Percentiles rank a stretch among this genome's conserved stretches.
Conservation (phyloP, 2,888 invertebrate genomes). For the Coelogynopora nodosa region DNA sequence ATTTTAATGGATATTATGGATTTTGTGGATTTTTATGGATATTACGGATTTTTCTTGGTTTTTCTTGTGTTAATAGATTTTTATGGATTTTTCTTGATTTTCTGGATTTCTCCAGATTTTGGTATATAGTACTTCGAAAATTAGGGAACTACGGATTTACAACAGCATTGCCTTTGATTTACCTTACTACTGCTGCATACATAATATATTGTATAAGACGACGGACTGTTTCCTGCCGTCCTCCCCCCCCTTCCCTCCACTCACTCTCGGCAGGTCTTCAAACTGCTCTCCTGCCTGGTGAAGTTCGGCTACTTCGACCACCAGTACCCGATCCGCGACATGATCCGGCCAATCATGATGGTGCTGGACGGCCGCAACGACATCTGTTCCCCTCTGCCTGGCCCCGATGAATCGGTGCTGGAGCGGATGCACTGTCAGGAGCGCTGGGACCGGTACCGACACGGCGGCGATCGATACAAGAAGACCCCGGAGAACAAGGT, state of each 20-base stretch:
- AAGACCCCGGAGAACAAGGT: constrained; percentile 35
- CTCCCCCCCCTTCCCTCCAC: background rate
- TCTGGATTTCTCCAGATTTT: no score
- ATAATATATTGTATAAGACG: no score
- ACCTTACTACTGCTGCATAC: no score
- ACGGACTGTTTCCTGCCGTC: no score
- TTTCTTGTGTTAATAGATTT: no score
- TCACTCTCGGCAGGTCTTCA: constrained; percentile 48
- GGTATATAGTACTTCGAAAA: no score
- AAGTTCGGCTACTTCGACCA: constrained; percentile 49
- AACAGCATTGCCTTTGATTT: no score
- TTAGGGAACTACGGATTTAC: no score
- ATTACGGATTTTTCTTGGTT: no score
- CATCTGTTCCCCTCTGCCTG: background rate
- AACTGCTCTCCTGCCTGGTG: constrained; percentile 43
- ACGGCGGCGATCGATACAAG: background rate
- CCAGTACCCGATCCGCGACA: constrained; percentile 38
- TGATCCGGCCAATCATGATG: constrained; percentile 47
- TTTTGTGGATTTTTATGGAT: no score
- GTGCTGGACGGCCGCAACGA: constrained; percentile 48
- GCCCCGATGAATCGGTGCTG: background rate
- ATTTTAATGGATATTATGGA: no score
- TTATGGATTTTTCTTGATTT: no score
- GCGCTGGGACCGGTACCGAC: background rate
- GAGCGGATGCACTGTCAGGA: background rate